phyloP scores from a whole-genome alignment of 2,888 invertebrate species.

The Hetaerina titia region DNA sequence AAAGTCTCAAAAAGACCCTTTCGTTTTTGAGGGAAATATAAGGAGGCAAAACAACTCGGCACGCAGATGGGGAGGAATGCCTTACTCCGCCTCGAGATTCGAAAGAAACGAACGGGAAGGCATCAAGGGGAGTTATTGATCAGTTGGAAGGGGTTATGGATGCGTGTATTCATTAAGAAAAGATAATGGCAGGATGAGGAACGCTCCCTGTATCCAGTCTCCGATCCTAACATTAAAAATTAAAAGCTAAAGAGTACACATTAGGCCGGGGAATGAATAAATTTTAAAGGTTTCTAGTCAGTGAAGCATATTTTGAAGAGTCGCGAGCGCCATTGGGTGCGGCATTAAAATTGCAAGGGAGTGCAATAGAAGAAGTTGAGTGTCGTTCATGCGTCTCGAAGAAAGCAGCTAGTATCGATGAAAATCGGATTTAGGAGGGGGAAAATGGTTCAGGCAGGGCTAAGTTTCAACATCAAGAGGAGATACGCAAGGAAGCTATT shows the following conservation, averaged over 20 bases:
- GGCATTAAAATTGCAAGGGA: not conserved
- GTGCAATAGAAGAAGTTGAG: too few species aligned
- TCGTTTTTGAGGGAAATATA: not conserved
- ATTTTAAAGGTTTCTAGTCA: not conserved
- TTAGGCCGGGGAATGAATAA: not conserved
- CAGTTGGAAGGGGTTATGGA: not conserved
- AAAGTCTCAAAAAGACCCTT: not conserved
- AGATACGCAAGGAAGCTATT: too few species aligned
- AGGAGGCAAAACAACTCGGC: not conserved
- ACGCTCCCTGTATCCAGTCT: not conserved
- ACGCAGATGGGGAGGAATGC: not conserved
- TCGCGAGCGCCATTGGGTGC: not conserved
- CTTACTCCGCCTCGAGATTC: not conserved
- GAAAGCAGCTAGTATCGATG: too few species aligned
- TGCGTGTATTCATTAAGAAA: constrained; percentile 24
- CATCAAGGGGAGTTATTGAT: not conserved
- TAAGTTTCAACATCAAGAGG: too few species aligned
- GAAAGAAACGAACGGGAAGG: not conserved
- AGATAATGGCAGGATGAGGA: not conserved
- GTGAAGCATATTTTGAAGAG: not conserved
- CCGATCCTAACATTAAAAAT: not conserved
- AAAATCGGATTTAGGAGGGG: too few species aligned
- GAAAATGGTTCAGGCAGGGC: too few species aligned
- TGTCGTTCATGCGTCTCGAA: too few species aligned
- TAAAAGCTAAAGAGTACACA: not conserved